A percentile compares a stretch with the other conserved stretches of the same genome.
Evolutionary conservation across 2,888 invertebrate species (phyloP).

Genomic region (Endomychus coccineus): DNA sequence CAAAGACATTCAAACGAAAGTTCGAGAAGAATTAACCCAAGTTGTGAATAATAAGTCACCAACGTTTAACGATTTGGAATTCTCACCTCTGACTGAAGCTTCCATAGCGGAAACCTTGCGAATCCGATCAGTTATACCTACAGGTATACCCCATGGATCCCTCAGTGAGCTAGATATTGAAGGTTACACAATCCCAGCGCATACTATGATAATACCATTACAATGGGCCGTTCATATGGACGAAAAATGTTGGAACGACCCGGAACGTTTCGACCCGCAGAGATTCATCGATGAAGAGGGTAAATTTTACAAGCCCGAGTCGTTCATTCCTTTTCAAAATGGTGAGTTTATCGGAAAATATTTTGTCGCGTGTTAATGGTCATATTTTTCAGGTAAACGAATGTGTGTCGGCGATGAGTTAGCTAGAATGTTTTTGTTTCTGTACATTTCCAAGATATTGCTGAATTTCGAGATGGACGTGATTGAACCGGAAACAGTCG

Average conservation of each 20-base stretch:
- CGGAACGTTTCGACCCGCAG: slow-evolving; percentile 59
- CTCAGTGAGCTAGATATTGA: slow-evolving; percentile 42
- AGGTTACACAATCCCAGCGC: slow-evolving; percentile 58
- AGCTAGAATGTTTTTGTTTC: slow-evolving; percentile 61
- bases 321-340: slow-evolving; percentile 76
- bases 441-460: slow-evolving; percentile 58
- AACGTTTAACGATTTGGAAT: slow-evolving; percentile 49
- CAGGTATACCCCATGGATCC: slow-evolving; percentile 80
- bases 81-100: slow-evolving; percentile 60
- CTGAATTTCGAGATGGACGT: slow-evolving; percentile 49
- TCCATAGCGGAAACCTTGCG: slow-evolving; percentile 72
- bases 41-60: slow-evolving; percentile 36
- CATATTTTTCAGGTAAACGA: slow-evolving; percentile 58
- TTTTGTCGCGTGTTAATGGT: background rate
- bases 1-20: slow-evolving; percentile 53
- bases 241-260: slow-evolving; percentile 57
- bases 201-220: slow-evolving; percentile 68
- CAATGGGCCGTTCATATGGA: slow-evolving; percentile 78
- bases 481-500: slow-evolving; percentile 40
- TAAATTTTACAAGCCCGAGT: slow-evolving; percentile 53
- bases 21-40: slow-evolving; percentile 51
- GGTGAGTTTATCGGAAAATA: slow-evolving; percentile 46
- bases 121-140: slow-evolving; percentile 69
- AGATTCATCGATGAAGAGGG: slow-evolving; percentile 63
- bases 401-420: slow-evolving; percentile 82